Evolutionary conservation across 2,113 vertebrate species (phyloP).

Genomic region (Hemibagrus wyckioides): DNA sequence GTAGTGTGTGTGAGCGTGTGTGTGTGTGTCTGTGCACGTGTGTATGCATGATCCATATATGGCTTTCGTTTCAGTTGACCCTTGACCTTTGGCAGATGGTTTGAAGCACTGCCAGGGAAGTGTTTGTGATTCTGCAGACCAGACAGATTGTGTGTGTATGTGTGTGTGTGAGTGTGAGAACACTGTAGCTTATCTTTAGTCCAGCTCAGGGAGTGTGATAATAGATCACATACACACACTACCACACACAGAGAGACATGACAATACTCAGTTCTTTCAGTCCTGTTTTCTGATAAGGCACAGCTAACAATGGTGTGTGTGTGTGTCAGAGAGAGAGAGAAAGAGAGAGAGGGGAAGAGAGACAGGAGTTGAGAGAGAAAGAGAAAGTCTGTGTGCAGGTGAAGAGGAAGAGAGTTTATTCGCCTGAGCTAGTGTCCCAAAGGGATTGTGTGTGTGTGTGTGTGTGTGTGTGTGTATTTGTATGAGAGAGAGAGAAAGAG

Average conservation of each 20-base stretch:
- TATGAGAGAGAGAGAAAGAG: background rate
- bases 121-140: constrained; percentile 56
- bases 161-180: constrained; percentile 11
- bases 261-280: constrained; percentile 36
- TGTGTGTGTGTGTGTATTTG: background rate
- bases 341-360: background rate
- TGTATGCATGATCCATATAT: constrained; percentile 38
- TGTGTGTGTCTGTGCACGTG: constrained; percentile 35
- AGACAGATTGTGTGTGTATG: constrained; percentile 52
- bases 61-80: constrained; percentile 53
- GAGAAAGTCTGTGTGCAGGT: background rate
- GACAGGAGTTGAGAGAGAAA: background rate
- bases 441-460: constrained; percentile 10
- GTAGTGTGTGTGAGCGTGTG: constrained; percentile 24
- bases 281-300: constrained; percentile 30
- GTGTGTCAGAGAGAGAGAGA: background rate
- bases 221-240: constrained; percentile 33
- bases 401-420: constrained; percentile 25
- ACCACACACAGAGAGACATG: constrained; percentile 9
- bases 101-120: constrained; percentile 56
- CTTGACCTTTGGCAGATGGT: constrained; percentile 59
- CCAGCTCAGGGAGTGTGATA: constrained; percentile 48
- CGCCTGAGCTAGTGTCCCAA: constrained; percentile 13
- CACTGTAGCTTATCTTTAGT: constrained; percentile 44
- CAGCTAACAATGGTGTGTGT: constrained; percentile 7